Evolutionary conservation across 2,113 vertebrate species (phyloP), one percentile per base, ranked within the genome.

Genomic region (Neotoma lepida): DNA sequence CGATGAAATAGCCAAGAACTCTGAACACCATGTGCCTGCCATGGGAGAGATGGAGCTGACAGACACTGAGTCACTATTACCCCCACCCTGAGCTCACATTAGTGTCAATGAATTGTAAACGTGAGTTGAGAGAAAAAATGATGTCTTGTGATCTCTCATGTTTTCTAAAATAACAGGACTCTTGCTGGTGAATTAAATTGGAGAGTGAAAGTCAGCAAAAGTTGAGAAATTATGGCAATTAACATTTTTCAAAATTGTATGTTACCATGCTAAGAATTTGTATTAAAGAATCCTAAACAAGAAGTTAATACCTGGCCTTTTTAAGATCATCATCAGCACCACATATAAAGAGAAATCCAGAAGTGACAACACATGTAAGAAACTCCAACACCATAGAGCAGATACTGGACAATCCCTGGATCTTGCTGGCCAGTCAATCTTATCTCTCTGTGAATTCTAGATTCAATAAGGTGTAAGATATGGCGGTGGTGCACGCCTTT

Each of bases 151-250:
- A 97, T 98, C 96, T 95, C 73, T 97, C 95, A 97, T 51, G 22
- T 49, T 71, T 35, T 35, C 35, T 30, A 97, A 98, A 97, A 95
- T 97, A 98, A 97, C 76, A 96, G 93, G 92, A 96, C 41, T 96
- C 85, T 97, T 95, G 89, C 85, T 96, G 82, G 93, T 96, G 81
- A 98, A 97, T 97, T 94, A 96, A 96, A 96, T 95, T 97, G 96
- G 93, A 95, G 93, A 97, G 95, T 96, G 94, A 96, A 97, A 97
- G 97, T 4, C 88, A 97, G 96, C 39, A 96, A 95, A 96, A 96
- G 86, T 41, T 81, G 89, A 97, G 86, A 88, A 96, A 97, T 88
- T 98, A 51, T 6, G 2, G 5, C 58, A 20, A 51, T 26, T 54
- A 56, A 84, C 1, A 14, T 39, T 88, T 78, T 88, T 88, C n/a